A percentile compares a stretch with the other conserved stretches of the same genome.
Conservation (phyloP, 2,797 vertebrate species). For the Halcyon leucocephala region DNA sequence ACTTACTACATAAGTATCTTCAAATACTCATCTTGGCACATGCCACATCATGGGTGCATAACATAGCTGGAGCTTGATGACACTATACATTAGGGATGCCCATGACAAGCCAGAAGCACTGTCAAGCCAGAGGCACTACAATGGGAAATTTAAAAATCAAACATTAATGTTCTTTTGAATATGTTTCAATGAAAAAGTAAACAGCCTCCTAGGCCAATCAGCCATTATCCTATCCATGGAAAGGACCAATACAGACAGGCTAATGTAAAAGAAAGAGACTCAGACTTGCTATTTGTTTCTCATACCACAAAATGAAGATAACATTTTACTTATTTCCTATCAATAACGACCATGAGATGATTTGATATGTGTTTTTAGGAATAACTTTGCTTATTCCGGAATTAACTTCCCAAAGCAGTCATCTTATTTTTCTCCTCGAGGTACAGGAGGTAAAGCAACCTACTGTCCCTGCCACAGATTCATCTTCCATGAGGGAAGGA, state of each 20-base stretch:
- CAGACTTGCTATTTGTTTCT: background rate
- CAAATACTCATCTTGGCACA: background rate
- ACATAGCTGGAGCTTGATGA: background rate
- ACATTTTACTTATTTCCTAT: background rate
- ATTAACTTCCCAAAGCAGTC: background rate
- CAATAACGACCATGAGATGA: background rate
- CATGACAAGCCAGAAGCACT: background rate
- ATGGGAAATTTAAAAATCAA: background rate
- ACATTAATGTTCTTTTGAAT: background rate
- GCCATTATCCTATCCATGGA: background rate
- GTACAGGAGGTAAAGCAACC: background rate
- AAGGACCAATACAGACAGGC: background rate
- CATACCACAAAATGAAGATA: background rate
- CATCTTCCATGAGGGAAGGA: background rate
- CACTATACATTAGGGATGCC: background rate
- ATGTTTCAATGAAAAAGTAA: background rate
- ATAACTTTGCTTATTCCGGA: background rate
- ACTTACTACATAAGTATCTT: background rate
- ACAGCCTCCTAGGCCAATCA: background rate
- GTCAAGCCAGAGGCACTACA: background rate
- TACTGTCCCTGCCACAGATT: background rate
- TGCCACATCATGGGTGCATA: background rate
- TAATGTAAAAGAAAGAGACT: background rate
- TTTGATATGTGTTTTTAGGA: background rate
- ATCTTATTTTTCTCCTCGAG: background rate